These are phyloP conservation scores for Seira sanloemensis DNA, from an alignment of 2,888 invertebrate species.

Conservation along the genomic window DNA sequence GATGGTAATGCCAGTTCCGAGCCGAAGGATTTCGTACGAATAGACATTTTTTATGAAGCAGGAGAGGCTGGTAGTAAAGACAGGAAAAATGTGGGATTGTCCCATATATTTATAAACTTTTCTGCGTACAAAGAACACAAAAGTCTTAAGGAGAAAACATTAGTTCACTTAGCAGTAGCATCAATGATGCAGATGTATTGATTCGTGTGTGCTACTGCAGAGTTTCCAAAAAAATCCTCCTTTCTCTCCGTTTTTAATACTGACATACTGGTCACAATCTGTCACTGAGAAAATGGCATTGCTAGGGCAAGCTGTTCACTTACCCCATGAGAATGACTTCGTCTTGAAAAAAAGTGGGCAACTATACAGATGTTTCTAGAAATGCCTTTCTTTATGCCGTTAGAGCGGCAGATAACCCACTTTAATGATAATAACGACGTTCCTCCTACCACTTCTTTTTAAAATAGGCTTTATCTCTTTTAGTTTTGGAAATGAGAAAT, in stretches of 20 bases:
- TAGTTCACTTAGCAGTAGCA: neutral
- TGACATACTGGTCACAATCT: neutral
- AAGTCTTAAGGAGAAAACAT: neutral
- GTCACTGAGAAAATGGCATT: neutral
- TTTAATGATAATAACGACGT: slow-evolving; percentile 42
- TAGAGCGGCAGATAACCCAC: slow-evolving; percentile 34
- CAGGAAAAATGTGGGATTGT: slow-evolving; percentile 44
- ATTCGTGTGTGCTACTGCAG: slow-evolving; percentile 54
- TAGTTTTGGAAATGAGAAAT: neutral
- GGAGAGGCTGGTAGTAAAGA: slow-evolving; percentile 19
- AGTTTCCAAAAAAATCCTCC: neutral
- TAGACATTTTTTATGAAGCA: neutral
- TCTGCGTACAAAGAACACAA: slow-evolving; percentile 13
- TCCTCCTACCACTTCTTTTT: slow-evolving; percentile 13
- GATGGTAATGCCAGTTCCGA: neutral
- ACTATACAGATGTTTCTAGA: neutral
- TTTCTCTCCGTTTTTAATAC: neutral
- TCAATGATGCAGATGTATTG: slow-evolving; percentile 65
- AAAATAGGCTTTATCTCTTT: slow-evolving; percentile 2
- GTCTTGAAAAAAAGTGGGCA: neutral
- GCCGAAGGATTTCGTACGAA: neutral
- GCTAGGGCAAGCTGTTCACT: neutral
- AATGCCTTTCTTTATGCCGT: slow-evolving; percentile 12
- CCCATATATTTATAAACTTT: slow-evolving; percentile 44
- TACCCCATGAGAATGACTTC: neutral